phyloP scores from a whole-genome alignment of 2,797 vertebrate genomes.

The Spea hammondii region DNA sequence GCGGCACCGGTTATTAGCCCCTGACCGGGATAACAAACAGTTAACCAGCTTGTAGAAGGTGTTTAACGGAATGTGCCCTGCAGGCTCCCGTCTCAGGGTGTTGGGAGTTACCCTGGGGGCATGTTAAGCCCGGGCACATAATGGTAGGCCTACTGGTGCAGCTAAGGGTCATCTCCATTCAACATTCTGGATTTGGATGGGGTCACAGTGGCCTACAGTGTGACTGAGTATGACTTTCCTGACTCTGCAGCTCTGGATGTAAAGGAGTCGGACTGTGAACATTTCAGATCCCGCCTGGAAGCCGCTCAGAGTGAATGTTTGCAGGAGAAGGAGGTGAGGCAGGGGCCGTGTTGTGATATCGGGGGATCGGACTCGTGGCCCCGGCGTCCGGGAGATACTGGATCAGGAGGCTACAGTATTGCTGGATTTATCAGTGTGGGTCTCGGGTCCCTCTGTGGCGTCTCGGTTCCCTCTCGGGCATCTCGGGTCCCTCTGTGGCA shows the following conservation, averaged over 20 bases:
- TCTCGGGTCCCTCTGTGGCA: too few relatives aligned
- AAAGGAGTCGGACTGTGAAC: conserved; percentile 71
- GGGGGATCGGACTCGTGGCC: neutral
- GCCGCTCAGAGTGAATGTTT: conserved; percentile 74
- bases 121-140: conserved; percentile 8
- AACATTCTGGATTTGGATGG: too few relatives aligned
- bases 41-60: too few relatives aligned
- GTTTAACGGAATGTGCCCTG: neutral
- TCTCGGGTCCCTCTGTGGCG: too few relatives aligned
- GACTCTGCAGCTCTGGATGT: conserved; percentile 67
- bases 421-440: too few relatives aligned
- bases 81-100: neutral
- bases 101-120: neutral
- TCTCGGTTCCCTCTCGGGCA: too few relatives aligned
- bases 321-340: conserved; percentile 80
- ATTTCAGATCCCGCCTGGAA: conserved; percentile 81
- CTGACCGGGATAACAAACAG: too few relatives aligned
- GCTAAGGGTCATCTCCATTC: too few relatives aligned
- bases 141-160: too few relatives aligned
- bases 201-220: neutral
- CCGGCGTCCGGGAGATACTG: too few relatives aligned
- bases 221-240: neutral
- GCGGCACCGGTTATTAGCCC: too few relatives aligned
- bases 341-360: neutral
- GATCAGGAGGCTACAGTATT: too few relatives aligned